Conservation (phyloP, 2,113 vertebrate species). For the Ammospiza caudacuta region DNA sequence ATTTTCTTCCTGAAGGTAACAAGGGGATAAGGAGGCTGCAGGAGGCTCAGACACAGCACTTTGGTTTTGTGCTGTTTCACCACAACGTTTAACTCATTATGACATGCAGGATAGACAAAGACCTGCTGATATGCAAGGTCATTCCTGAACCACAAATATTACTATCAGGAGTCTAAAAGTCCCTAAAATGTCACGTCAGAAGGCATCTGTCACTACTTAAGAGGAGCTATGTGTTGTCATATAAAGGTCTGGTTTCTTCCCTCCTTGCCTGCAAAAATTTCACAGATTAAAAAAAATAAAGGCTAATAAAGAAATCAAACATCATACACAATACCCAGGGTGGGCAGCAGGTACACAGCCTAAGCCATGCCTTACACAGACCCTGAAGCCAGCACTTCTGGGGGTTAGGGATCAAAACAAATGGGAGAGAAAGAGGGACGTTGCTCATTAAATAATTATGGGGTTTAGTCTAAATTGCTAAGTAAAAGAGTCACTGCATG, state of each 20-base stretch:
- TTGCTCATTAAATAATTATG: constrained; percentile 48
- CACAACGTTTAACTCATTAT: constrained; percentile 10
- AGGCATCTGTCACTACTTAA: constrained; percentile 12
- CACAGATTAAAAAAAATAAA: constrained; percentile 12
- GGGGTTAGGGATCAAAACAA: neutral
- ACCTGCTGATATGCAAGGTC: neutral
- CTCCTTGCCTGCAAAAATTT: neutral
- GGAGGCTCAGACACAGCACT: neutral
- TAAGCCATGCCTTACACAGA: neutral
- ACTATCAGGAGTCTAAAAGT: neutral
- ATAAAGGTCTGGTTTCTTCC: neutral
- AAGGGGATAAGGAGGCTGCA: neutral
- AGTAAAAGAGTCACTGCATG: neutral
- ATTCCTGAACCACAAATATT: neutral
- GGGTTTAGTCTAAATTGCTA: constrained; percentile 1
- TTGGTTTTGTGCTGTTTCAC: constrained; percentile 5
- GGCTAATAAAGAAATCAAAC: constrained; percentile 15
- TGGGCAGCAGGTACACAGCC: neutral
- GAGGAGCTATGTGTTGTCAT: neutral
- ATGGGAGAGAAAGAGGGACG: neutral
- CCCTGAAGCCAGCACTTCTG: neutral
- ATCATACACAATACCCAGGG: neutral
- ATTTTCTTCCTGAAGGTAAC: neutral
- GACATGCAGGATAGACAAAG: constrained; percentile 1
- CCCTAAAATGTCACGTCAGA: constrained; percentile 33